Conservation (phyloP, 1,140 invertebrate genomes). For the Magallana gigas region DNA sequence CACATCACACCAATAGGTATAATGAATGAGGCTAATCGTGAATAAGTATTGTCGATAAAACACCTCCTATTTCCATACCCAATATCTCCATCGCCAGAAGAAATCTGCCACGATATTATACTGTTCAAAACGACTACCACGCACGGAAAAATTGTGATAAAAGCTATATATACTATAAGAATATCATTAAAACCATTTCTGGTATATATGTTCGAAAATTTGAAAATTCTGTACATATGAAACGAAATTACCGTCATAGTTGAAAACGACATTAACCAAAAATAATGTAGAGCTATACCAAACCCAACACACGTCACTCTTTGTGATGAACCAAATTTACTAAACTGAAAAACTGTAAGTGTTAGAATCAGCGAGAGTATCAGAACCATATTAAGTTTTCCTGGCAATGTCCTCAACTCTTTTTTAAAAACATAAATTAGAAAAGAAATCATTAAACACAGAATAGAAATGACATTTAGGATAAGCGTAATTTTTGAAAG, state of each 20-base stretch:
- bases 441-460: not conserved
- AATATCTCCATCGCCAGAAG: not conserved
- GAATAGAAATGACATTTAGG: not conserved
- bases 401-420: not conserved
- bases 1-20: not conserved
- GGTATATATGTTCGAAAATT: not conserved
- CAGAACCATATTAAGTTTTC: not conserved
- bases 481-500: not conserved
- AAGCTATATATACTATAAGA: not conserved
- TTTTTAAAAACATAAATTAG: not conserved
- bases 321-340: not conserved
- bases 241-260: not conserved
- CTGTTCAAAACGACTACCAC: not conserved
- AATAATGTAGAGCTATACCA: not conserved
- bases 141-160: not conserved
- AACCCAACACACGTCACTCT: not conserved
- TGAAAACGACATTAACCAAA: not conserved
- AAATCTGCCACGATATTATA: not conserved
- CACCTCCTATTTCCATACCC: not conserved
- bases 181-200: not conserved
- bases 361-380: not conserved
- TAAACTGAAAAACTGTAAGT: not conserved
- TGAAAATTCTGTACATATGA: not conserved
- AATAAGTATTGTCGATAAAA: not conserved
- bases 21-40: not conserved